A percentile compares a stretch with the other conserved stretches of the same genome.
These are phyloP conservation scores for Drosophila testacea DNA, from an alignment of 2,888 invertebrate genomes.

Conservation along the genomic window DNA sequence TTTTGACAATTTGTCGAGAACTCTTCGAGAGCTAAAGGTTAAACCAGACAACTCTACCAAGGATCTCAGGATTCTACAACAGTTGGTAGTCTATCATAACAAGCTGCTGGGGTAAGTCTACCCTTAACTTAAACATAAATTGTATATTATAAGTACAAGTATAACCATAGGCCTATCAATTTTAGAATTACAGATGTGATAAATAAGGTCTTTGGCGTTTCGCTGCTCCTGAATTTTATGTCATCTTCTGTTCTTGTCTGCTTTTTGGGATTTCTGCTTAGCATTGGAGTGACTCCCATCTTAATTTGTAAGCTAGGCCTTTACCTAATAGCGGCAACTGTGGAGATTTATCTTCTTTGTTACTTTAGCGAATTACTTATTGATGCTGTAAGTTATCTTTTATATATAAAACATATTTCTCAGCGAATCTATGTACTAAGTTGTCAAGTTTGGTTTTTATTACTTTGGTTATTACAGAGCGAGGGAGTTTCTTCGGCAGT, in stretches of 20 bases:
- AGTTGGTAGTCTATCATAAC: constrained; percentile 50
- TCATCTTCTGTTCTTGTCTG: constrained; percentile 81
- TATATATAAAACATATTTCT: not conserved
- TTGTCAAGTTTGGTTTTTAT: too few relatives aligned
- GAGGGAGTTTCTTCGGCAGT: constrained; percentile 55
- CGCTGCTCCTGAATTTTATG: constrained; percentile 78
- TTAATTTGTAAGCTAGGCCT: constrained; percentile 61
- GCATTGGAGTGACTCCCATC: constrained; percentile 56
- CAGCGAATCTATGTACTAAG: too few relatives aligned
- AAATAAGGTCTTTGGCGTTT: constrained; percentile 79
- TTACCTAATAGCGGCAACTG: constrained; percentile 65
- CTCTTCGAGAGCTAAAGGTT: constrained; percentile 38
- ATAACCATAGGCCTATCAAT: too few relatives aligned
- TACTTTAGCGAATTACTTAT: constrained; percentile 73
- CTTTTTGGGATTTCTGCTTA: constrained; percentile 81
- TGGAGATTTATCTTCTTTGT: constrained; percentile 78
- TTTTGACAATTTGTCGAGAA: constrained; percentile 67
- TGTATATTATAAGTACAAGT: not conserved
- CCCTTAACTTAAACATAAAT: too few relatives aligned
- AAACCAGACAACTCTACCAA: not conserved
- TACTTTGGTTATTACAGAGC: constrained; percentile 51
- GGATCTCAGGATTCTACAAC: constrained; percentile 32
- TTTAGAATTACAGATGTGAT: constrained; percentile 63
- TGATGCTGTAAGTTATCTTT: constrained; percentile 62
- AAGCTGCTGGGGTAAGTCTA: constrained; percentile 44